Base-by-base conservation (phyloP, 2,888 invertebrate species). In the Lysandra coridon region DNA sequence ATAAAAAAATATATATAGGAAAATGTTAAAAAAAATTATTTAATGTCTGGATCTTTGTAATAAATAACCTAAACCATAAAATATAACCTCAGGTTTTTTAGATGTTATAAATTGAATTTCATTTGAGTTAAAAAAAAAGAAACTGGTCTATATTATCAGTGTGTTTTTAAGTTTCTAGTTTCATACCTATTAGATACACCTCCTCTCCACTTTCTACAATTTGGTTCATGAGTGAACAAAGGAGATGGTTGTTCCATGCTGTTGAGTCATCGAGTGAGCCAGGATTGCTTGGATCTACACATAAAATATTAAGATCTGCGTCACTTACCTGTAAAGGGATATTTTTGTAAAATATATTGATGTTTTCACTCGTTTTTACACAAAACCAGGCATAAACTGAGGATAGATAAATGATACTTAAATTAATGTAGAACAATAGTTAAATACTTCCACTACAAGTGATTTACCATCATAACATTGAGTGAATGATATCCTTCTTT, bases 401-500 rank as follows among this genome's bases (percentile, higher is more conserved):
- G 14, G 49, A 53, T 0, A 53, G 12, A 0, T 53, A 49, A 10
- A 49, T 49, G 4, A 7, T 44, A 44, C 44, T 44, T 4, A 49
- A 49, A 6, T 10, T 10, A 49, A 0, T 7, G 49, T 49, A 10
- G 37, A 37, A 53, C 49, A 49, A 40, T 12, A 49, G 33, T 49
- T 40, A 17, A 60, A 23, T n/a, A n/a, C 5, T 53, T 80, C 73
- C 62, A 49, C 14, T 17, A 33, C 44, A 17, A 73, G 62, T 75
- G 53, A 79, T 33, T 69, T 37, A n/a, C 44, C 10, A 37, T 69
- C 78, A 33, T 80, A 78, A 69, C 78, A 64, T 64, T 64, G 62
- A 64, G 62, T 80, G 60, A 80, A 80, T 40, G 79, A 80, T 40
- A 78, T 78, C 60, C 44, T 80, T 40, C 75, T 79, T 75, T 75